Base-by-base conservation (phyloP, 2,888 invertebrate genomes). In the Hypolimnas misippus region DNA sequence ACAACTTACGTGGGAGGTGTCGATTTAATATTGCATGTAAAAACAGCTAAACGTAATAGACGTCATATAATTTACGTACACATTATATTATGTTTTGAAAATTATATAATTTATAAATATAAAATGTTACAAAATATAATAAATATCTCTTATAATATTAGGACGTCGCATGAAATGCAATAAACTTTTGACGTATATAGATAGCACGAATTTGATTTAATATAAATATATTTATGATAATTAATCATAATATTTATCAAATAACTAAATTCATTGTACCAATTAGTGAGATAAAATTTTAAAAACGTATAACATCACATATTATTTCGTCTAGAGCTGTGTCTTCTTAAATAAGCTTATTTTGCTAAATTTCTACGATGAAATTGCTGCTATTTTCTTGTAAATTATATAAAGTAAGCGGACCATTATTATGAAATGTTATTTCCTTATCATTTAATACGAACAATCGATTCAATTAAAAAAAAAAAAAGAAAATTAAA, bases 111-210 rank as follows among this genome's bases (percentile, higher is more conserved):
- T 21, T 21, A 46, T 12, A 12, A 21, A 5, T 46, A 14, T 14
- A 25, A 25, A 14, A 49, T 49, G 6, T 29, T 7, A 29, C 5
- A 25, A 14, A 25, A 14, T 14, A 42, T 38, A 21, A 16, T 14
- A 57, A 35, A 35, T 52, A 14, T n/a, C 7, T 52, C 19, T 35
- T 17, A 44, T 49, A 46, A 59, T 16, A 21, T 42, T 53, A 16
- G 7, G 25, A 25, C 35, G 19, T 31, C 38, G 46, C 87, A 88
- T 88, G 65, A 83, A 86, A 88, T 88, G 89, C 89, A 87, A 84
- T 83, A 81, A 81, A 72, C 69, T 72, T n/a, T 73, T 70, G 70
- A 74, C 73, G 68, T 74, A 74, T 72, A 73, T 84, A 84, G 82
- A 80, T 84, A 85, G 84, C 86, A 85, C 85, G 73, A 72, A 68